A percentile compares a stretch with the other conserved stretches of the same genome.
These are phyloP conservation scores for Phoxinus phoxinus DNA, from an alignment of 2,113 vertebrate genomes.

Conservation along the genomic window DNA sequence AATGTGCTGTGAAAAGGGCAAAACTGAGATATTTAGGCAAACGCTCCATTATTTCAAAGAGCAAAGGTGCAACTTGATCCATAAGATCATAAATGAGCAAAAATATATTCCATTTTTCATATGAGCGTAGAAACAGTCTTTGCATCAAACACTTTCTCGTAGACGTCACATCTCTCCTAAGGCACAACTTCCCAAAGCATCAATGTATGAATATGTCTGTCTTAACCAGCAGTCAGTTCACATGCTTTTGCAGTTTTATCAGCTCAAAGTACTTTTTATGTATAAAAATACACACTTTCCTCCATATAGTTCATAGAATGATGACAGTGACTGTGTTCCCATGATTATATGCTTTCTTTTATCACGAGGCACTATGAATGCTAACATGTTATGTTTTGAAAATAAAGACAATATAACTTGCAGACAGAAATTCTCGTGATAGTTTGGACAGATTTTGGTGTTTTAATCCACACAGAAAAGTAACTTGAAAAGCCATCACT, in stretches of 20 bases:
- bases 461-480: background rate
- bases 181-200: conserved; percentile 77
- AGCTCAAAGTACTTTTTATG: conserved; percentile 63
- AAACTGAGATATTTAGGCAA: background rate
- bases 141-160: conserved; percentile 72
- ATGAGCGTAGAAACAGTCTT: conserved; percentile 50
- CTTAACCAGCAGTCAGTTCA: conserved; percentile 43
- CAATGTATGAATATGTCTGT: conserved; percentile 6
- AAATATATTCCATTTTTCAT: conserved; percentile 6
- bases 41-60: conserved; percentile 11
- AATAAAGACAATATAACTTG: background rate
- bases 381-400: background rate
- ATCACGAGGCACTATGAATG: background rate
- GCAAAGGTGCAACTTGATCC: conserved; percentile 7
- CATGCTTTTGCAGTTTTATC: conserved; percentile 66
- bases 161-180: conserved; percentile 84
- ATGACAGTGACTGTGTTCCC: background rate
- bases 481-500: background rate
- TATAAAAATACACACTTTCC: conserved; percentile 17
- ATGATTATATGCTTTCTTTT: background rate
- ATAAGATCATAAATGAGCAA: background rate
- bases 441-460: background rate
- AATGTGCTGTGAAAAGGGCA: background rate
- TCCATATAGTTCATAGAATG: conserved; percentile 26
- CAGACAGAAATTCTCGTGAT: background rate